Evolutionary conservation across 2,797 vertebrate genomes (phyloP), one percentile per base, ranked within the genome.

Genomic region (Balearica regulorum): DNA sequence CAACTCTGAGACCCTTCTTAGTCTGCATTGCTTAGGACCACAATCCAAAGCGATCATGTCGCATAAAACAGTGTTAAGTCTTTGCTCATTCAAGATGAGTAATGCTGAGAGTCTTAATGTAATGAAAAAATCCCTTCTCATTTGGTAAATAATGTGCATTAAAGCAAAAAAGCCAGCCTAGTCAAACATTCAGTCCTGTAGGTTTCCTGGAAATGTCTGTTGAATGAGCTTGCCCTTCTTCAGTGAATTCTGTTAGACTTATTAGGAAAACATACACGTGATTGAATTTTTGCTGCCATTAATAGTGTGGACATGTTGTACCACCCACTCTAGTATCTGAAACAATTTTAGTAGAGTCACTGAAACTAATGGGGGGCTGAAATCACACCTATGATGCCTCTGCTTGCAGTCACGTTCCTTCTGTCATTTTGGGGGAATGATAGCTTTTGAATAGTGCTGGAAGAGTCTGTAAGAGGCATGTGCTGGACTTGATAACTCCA

Each of bases 311-410:
- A 44, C 41, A 17, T 69, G 83, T 90, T 94, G 48, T 72, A 69
- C 70, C 85, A 80, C 94, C 70, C 77, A 90, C 93, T 96, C 61
- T 37, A 64, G 87, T 71, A 81, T 84, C 57, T 93, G 84, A 89
- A 49, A 41, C 73, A 43, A 41, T 76, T 94, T 79, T 73, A 53
- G 21, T 43, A 87, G 70, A 87, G 71, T 70, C 60, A 75, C n/a
- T 94, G 58, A 77, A 92, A 60, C 53, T 93, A 90, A 62, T 8
- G 22, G 71, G 53, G 51, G 60, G 31, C 62, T 86, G 43, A 88
- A 92, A 69, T 84, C 49, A 76, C 57, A 73, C 28, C 55, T 89
- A 48, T 25, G 78, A 79, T 93, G 61, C 37, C 37, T 90, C 57
- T 85, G 43, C 48, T 89, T 89, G 43, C 80, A 92, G 43, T 60